Evolutionary conservation across 30 jellyfish, hydroid and myxozoan genomes (phyloP), one percentile per base, ranked within the genome.

Genomic region (Aurelia aurita): DNA sequence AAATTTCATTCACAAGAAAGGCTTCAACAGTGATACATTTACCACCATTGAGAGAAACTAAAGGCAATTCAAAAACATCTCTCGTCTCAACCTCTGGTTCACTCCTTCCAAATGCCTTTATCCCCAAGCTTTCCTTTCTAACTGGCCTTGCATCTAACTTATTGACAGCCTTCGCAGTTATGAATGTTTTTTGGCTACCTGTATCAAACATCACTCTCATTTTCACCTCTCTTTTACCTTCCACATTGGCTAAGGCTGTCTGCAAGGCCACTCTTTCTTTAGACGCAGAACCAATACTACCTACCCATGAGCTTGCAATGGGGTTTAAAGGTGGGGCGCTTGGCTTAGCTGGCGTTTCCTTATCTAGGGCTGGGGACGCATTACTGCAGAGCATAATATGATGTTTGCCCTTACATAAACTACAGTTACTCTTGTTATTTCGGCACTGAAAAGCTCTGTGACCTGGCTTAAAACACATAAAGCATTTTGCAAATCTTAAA

Each of bases 241-340:
- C 32, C 69, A 71, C 84, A 44, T 39, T 39, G 11, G 84, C 84
- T 28, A 71, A 71, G 45, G 84, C 84, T 71, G 84, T 71, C 44
- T 71, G 84, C 28, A 71, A 45, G 19, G 84, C 84, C 22, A 39
- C 69, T 43, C 32, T 71, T 7, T 14, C 84, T 22, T 25, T 5
- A 28, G 69, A 44, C 16, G 69, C 20, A 28, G 69, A 44, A 12
- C 75, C 19, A 12, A 74, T 45, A 22, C 25, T 71, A n/a, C 84
- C 84, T 19, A 71, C 84, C 84, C 84, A 71, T 12, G 74, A 71
- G 22, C 75, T 71, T 19, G 84, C 69, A 71, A 16, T 6, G 73
- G 13, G 54, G 32, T 71, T 71, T 18, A 71, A 39, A n/a, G 84
- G 22, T 31, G 84, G 18, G 54, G 31, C 73, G 44, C 29, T 20